Evolutionary conservation across 2,797 vertebrate genomes (phyloP), one percentile per base, ranked within the genome.

Genomic region (Pristis pectinata): DNA sequence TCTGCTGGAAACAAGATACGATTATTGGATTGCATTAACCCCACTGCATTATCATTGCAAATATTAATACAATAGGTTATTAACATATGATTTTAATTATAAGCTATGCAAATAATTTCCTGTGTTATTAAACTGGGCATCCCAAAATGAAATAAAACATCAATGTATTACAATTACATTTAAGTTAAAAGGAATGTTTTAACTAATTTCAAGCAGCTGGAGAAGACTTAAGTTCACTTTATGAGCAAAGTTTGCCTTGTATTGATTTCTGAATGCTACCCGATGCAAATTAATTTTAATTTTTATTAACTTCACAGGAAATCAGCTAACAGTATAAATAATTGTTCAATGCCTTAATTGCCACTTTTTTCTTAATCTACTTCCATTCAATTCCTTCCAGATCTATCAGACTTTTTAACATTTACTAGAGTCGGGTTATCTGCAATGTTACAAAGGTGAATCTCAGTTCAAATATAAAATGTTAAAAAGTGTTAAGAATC

Each of bases 1-100:
- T 98, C 98, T 99, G 97, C 92, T n/a, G 44, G 70, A 94, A 13
- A 94, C 70, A 76, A 74, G 70, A 53, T 22, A 94, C 13, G 56
- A 76, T 49, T 76, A 94, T 44, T 44, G 8, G 37, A 7, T 94
- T 76, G 72, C 27, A 94, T 74, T 53, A 76, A 76, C 27, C 10
- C 70, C 92, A n/a, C 4, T 56, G 44, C 30, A 72, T 53, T 76
- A 53, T n/a, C 11, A 13, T 24, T 44, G 30, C 15, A 76, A 94
- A 74, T 76, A 44, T 11, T 53, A 24, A 41, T 24, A 24, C 53
- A 64, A 41, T 3, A 41, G n/a, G 64, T 3, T 41, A 67, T 41
- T 11, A 67, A 24, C 59, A 87, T 19, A 5, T n/a, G 0, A 17
- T 59, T 87, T 59, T 83, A 30, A 59, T 59, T n/a, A 87, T 17